Evolutionary conservation across 1,140 invertebrate genomes (phyloP).

Genomic region (Zaprionus inermis): DNA sequence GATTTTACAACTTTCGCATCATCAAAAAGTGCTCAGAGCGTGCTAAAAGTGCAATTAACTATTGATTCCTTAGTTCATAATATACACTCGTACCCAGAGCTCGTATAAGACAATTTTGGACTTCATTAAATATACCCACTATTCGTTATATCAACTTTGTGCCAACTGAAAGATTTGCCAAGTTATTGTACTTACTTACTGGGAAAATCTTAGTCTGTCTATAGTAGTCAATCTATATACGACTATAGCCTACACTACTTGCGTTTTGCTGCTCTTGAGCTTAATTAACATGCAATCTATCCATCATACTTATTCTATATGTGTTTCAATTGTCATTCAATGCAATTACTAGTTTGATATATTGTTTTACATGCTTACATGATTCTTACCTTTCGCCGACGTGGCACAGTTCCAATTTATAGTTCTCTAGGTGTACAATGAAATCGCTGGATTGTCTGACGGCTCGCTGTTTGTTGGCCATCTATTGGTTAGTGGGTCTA

Average conservation of each 20-base stretch:
- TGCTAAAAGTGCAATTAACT: conserved; percentile 31
- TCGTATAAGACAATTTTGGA: too few species aligned
- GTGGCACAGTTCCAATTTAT: conserved; percentile 2
- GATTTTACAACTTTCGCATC: not conserved
- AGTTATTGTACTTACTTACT: too few species aligned
- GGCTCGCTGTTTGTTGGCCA: conserved; percentile 21
- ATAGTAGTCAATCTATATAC: too few species aligned
- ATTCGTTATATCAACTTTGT: too few species aligned
- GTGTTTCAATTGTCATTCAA: conserved; percentile 14
- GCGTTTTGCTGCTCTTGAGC: too few species aligned
- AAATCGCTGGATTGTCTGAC: conserved; percentile 52
- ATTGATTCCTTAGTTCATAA: conserved; percentile 6
- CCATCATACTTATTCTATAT: not conserved
- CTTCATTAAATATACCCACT: too few species aligned
- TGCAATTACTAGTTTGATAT: conserved; percentile 19
- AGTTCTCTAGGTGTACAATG: conserved; percentile 27
- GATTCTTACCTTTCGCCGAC: not conserved
- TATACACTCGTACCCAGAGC: not conserved
- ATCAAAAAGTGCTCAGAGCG: not conserved
- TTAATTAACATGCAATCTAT: too few species aligned
- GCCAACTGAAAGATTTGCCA: too few species aligned
- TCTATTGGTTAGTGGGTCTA: conserved; percentile 45
- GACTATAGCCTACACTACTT: too few species aligned
- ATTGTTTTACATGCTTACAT: not conserved
- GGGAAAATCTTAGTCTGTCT: too few species aligned